These are phyloP conservation scores for Neria commutata DNA, from an alignment of 2,888 invertebrate species.

Conservation along the genomic window DNA sequence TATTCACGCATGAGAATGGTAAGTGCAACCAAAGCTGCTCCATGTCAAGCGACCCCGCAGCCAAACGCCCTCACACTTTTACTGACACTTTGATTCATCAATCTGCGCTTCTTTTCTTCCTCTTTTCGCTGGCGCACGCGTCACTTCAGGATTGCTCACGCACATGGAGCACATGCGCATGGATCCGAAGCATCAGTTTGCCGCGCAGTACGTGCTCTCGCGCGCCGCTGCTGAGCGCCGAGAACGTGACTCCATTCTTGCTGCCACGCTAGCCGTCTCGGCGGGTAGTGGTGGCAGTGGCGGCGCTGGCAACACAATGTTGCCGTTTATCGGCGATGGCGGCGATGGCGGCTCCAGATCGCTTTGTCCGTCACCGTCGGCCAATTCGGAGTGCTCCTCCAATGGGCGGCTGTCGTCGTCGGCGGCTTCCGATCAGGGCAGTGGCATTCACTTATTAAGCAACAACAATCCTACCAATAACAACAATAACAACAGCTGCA, in stretches of 20 bases:
- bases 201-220: slow-evolving; percentile 90
- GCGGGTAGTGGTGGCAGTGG: slow-evolving; percentile 60
- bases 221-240: slow-evolving; percentile 89
- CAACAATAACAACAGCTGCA: slow-evolving; percentile 63
- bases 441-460: slow-evolving; percentile 64
- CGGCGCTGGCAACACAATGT: slow-evolving; percentile 32
- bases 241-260: slow-evolving; percentile 78
- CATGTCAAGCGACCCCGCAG: too few species aligned
- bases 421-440: slow-evolving; percentile 75
- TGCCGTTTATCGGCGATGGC: slow-evolving; percentile 34
- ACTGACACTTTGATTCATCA: not conserved
- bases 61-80: too few species aligned
- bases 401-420: slow-evolving; percentile 82
- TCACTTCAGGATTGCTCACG: slow-evolving; percentile 79
- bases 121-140: not conserved
- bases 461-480: slow-evolving; percentile 68
- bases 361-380: slow-evolving; percentile 81
- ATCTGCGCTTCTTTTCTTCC: not conserved
- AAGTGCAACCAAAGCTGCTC: slow-evolving; percentile 55
- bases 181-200: slow-evolving; percentile 96
- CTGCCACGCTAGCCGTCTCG: slow-evolving; percentile 70
- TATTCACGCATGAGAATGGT: slow-evolving; percentile 95
- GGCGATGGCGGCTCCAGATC: slow-evolving; percentile 65
- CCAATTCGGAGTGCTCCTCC: slow-evolving; percentile 86
- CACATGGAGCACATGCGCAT: slow-evolving; percentile 97